phyloP scores from a whole-genome alignment of 2,113 vertebrate species.

The Pygathrix nemaeus region DNA sequence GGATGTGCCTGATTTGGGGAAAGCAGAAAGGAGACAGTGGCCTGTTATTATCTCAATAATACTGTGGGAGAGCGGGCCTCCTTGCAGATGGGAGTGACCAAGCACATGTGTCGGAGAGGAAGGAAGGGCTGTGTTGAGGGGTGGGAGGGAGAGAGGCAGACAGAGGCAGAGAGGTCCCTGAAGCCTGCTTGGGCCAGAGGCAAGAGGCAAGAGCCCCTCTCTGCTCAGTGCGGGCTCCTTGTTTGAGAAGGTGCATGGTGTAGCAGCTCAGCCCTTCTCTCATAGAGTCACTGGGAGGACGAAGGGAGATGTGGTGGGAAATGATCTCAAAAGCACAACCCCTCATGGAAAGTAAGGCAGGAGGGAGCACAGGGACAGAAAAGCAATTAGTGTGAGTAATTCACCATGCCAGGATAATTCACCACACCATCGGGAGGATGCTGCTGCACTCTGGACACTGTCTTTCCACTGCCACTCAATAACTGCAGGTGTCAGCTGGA shows the following conservation, averaged over 20 bases:
- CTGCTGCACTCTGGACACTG: not conserved
- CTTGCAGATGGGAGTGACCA: not conserved
- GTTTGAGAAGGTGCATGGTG: rapidly evolving
- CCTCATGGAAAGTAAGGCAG: not conserved
- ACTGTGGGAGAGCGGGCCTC: not conserved
- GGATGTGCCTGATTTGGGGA: not conserved
- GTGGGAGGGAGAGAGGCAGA: not conserved
- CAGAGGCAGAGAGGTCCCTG: too few relatives aligned
- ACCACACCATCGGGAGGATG: not conserved
- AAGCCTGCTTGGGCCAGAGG: not conserved
- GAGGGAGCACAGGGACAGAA: not conserved
- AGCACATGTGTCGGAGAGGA: not conserved
- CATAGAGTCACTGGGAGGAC: too few relatives aligned
- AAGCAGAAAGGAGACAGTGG: not conserved
- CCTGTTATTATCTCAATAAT: not conserved
- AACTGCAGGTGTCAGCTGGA: not conserved
- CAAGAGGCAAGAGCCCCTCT: too few relatives aligned
- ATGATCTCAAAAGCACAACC: not conserved
- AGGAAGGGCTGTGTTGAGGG: not conserved
- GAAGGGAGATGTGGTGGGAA: not conserved
- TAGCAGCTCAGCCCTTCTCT: not conserved
- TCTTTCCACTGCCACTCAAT: not conserved
- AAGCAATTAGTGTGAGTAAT: slow-evolving; percentile 11
- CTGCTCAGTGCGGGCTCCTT: too few relatives aligned
- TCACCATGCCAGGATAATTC: not conserved